Conservation (phyloP, 92 coral and sea anemone species). For the Micromussa lordhowensis region DNA sequence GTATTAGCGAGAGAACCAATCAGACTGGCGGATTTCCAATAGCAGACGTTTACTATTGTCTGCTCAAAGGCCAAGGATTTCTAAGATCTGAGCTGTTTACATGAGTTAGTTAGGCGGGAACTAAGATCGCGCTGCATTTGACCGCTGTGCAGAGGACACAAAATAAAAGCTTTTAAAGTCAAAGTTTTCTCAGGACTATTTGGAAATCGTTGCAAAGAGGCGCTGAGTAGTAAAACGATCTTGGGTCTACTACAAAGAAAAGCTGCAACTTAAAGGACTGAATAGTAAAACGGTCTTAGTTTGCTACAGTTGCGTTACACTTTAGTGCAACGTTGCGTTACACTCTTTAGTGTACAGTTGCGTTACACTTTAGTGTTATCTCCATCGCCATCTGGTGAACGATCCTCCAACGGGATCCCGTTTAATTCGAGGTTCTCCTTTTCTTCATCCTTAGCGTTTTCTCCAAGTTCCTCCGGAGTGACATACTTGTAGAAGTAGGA, state of each 20-base stretch:
- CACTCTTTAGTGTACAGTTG: slow-evolving; percentile 18
- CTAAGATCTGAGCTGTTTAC: too few species aligned
- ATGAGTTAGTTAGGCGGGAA: too few species aligned
- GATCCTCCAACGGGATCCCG: slow-evolving; percentile 68
- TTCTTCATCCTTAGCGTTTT: slow-evolving; percentile 37
- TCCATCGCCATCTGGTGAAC: background rate
- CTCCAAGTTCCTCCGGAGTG: slow-evolving; percentile 62
- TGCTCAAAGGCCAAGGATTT: too few species aligned
- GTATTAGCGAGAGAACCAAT: too few species aligned
- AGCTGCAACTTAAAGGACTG: too few species aligned
- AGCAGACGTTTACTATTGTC: too few species aligned
- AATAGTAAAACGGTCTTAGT: background rate
- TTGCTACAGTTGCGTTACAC: background rate
- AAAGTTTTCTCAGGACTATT: background rate
- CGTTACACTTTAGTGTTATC: slow-evolving; percentile 36
- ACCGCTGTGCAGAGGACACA: too few species aligned
- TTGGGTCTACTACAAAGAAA: background rate
- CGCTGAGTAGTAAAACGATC: background rate
- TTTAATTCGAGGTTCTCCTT: slow-evolving; percentile 32
- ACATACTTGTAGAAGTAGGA: slow-evolving; percentile 83
- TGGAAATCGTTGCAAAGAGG: background rate
- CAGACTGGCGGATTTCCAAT: too few species aligned
- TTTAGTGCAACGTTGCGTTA: slow-evolving; percentile 18
- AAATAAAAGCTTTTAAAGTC: too few species aligned
- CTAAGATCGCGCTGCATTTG: too few species aligned